Evolutionary conservation across 2,113 vertebrate genomes (phyloP).

Genomic region (Megaceryle torquata): DNA sequence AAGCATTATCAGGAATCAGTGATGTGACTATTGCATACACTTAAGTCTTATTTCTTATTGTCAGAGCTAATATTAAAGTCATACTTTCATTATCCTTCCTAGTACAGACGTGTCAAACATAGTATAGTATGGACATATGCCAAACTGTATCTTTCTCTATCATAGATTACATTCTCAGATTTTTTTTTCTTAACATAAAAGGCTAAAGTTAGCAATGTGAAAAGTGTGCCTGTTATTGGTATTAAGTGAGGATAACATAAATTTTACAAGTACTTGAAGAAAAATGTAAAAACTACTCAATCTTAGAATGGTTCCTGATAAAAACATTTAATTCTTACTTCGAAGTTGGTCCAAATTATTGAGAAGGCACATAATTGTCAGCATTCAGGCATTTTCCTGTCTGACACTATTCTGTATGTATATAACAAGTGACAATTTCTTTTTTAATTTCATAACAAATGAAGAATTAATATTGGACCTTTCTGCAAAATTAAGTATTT

Average conservation of each 20-base stretch:
- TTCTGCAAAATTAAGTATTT: not conserved
- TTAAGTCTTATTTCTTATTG: constrained; percentile 26
- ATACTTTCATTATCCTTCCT: constrained; percentile 5
- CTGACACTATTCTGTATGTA: not conserved
- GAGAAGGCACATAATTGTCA: not conserved
- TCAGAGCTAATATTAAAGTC: constrained; percentile 39
- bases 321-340: not conserved
- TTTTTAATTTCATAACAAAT: not conserved
- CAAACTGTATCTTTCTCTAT: not conserved
- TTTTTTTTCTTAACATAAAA: not conserved
- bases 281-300: not conserved
- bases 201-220: not conserved
- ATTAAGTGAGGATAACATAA: not conserved
- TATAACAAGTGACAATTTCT: not conserved
- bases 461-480: not conserved
- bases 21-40: not conserved
- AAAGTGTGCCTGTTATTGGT: not conserved
- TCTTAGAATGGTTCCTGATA: not conserved
- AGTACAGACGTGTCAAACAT: not conserved
- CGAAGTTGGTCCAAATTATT: not conserved
- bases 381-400: not conserved
- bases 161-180: not conserved
- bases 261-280: constrained; percentile 12
- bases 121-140: not conserved
- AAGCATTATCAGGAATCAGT: not conserved